These are phyloP conservation scores for Callaeas wilsoni DNA, from an alignment of 2,113 vertebrate genomes.

Conservation along the genomic window DNA sequence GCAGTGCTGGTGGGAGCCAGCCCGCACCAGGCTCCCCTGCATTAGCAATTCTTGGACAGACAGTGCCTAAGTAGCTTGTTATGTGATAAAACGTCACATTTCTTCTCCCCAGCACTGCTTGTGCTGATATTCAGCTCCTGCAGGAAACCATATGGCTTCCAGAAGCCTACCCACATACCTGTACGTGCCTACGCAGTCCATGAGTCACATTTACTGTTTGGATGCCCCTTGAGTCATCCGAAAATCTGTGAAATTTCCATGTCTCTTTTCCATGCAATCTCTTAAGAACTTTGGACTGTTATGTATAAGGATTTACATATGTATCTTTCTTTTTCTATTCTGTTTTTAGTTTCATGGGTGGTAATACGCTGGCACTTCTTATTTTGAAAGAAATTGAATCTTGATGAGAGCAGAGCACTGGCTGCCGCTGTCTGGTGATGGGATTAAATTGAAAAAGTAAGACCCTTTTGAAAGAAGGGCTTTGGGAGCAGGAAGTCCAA, in stretches of 20 bases:
- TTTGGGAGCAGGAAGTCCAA: neutral
- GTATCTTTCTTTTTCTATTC: neutral
- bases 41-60: neutral
- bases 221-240: conserved; percentile 61
- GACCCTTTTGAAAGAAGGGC: neutral
- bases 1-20: neutral
- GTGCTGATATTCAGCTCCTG: conserved; percentile 30
- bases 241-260: conserved; percentile 43
- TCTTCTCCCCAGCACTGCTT: neutral
- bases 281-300: conserved; percentile 29
- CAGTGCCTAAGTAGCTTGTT: neutral
- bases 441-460: neutral
- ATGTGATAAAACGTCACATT: neutral
- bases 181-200: neutral
- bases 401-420: neutral
- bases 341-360: neutral
- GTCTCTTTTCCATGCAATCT: conserved; percentile 37
- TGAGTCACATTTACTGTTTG: conserved; percentile 66
- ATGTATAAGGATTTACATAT: neutral
- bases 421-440: neutral
- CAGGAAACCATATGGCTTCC: conserved; percentile 48
- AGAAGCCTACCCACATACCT: conserved; percentile 40
- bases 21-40: neutral
- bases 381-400: neutral
- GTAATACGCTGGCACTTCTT: neutral